These are phyloP conservation scores for Lepisosteus osseus DNA, from an alignment of 2,113 vertebrate species.

Conservation along the genomic window DNA sequence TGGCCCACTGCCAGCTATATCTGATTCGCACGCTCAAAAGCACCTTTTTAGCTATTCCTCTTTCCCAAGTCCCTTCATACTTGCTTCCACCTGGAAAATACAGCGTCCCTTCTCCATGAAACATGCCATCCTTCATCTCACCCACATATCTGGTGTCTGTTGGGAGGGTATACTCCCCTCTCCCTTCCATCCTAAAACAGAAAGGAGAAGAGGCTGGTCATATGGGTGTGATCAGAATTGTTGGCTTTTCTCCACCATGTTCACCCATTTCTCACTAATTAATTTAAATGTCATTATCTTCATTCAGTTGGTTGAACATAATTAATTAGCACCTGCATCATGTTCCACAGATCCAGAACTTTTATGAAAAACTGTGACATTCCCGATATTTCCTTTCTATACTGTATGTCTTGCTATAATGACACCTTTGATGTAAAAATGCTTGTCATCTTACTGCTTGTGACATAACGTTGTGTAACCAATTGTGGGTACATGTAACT, in stretches of 20 bases:
- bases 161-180: slow-evolving; percentile 73
- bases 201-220: not conserved
- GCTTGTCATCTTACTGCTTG: no score
- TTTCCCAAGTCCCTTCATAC: slow-evolving; percentile 79
- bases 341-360: no score
- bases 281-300: no score
- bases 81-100: slow-evolving; percentile 71
- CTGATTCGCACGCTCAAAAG: not conserved
- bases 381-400: no score
- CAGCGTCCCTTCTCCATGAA: slow-evolving; percentile 82
- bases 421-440: no score
- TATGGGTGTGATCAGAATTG: not conserved
- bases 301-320: no score
- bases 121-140: slow-evolving; percentile 80
- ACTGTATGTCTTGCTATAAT: no score
- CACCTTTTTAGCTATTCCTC: slow-evolving; percentile 75
- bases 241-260: not conserved
- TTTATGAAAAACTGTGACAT: no score
- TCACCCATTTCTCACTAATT: no score
- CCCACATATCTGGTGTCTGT: slow-evolving; percentile 79
- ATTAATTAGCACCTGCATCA: no score
- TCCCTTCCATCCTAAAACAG: slow-evolving; percentile 81
- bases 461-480: no score
- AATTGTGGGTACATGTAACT: no score
- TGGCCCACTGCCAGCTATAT: not conserved